Evolutionary conservation across 2,888 invertebrate genomes (phyloP).

Genomic region (Apodemia zela): DNA sequence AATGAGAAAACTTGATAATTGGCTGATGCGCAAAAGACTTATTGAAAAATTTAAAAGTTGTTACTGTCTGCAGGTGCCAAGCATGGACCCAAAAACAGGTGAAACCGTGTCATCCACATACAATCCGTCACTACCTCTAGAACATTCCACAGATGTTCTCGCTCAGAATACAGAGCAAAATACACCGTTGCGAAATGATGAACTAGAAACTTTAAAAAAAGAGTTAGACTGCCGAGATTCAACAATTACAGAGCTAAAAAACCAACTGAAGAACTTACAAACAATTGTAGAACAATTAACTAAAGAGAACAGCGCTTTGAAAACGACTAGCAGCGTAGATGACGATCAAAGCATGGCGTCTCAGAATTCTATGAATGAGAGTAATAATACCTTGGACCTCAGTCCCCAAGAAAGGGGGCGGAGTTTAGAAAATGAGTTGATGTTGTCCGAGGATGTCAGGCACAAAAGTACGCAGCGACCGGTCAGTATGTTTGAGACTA

Average conservation of each 20-base stretch:
- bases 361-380: slow-evolving; percentile 60
- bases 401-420: slow-evolving; percentile 58
- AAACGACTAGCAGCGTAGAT: slow-evolving; percentile 73
- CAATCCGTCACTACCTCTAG: slow-evolving; percentile 60
- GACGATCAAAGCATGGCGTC: slow-evolving; percentile 66
- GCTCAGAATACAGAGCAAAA: slow-evolving; percentile 33
- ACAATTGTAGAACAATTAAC: slow-evolving; percentile 87
- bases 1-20: too few relatives aligned
- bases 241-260: slow-evolving; percentile 83
- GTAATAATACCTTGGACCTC: slow-evolving; percentile 44
- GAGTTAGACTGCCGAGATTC: slow-evolving; percentile 83
- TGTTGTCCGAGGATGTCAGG: slow-evolving; percentile 67
- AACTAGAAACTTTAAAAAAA: slow-evolving; percentile 63
- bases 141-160: slow-evolving; percentile 41
- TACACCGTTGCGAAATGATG: slow-evolving; percentile 41
- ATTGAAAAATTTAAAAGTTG: background rate
- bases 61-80: slow-evolving; percentile 45
- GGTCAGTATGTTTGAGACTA: slow-evolving; percentile 93
- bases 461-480: slow-evolving; percentile 83
- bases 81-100: slow-evolving; percentile 51
- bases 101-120: slow-evolving; percentile 63
- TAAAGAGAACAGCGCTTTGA: slow-evolving; percentile 89
- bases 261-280: slow-evolving; percentile 82
- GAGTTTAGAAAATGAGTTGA: slow-evolving; percentile 62
- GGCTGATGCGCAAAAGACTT: too few relatives aligned